A percentile compares a stretch with the other conserved stretches of the same genome.
Conservation (phyloP, 2,888 invertebrate species). For the Ceramica pisi region DNA sequence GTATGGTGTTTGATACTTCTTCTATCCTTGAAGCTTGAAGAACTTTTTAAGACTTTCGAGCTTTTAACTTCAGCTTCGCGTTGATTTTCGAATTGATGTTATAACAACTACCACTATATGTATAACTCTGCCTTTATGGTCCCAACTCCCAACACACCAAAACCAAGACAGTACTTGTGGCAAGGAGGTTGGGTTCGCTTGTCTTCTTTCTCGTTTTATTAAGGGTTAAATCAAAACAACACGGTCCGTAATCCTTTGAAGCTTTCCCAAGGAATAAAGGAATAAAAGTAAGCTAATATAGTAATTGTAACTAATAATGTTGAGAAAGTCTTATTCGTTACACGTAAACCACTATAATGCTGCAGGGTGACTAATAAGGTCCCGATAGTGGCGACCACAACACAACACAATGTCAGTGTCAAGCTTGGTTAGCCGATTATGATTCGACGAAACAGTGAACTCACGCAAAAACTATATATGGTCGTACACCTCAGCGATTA, state of each 20-base stretch:
- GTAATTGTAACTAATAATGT: background rate
- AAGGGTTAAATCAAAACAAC: background rate
- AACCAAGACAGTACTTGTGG: background rate
- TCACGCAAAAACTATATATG: constrained; percentile 77
- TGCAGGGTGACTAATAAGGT: constrained; percentile 47
- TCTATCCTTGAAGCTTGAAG: background rate
- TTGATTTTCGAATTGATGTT: background rate
- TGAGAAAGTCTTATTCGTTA: background rate
- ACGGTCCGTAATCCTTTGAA: background rate
- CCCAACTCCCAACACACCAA: background rate
- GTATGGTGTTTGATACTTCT: background rate
- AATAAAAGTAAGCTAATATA: background rate
- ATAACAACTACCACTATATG: background rate
- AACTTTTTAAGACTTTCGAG: background rate
- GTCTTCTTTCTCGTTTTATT: background rate
- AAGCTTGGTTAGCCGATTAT: constrained; percentile 67
- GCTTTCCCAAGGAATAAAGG: background rate
- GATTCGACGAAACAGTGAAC: constrained; percentile 70
- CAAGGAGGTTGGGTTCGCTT: background rate
- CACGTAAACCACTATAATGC: constrained; percentile 37
- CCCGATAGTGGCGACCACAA: constrained; percentile 63
- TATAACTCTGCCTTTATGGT: background rate
- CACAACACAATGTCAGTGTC: constrained; percentile 77
- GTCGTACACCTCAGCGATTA: constrained; percentile 77
- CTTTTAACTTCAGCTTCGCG: background rate